Conservation (phyloP, 1,140 invertebrate species). For the Drosophila oshimai region DNA sequence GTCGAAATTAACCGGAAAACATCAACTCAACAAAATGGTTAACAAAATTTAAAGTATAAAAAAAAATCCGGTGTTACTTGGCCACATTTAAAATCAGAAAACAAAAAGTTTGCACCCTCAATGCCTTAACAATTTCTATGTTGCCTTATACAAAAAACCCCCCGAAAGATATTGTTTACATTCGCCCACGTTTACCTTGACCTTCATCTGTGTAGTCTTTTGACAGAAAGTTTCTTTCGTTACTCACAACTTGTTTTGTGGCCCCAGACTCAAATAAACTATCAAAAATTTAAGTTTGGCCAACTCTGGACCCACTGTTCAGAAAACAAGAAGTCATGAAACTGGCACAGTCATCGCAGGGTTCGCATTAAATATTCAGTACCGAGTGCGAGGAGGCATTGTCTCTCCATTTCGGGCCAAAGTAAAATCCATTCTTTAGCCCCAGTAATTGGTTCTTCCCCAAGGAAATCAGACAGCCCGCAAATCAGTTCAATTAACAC, state of each 20-base stretch:
- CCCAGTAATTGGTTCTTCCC: slow-evolving; percentile 49
- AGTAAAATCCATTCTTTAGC: slow-evolving; percentile 9
- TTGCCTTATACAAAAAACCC: neutral
- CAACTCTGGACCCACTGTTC: slow-evolving; percentile 6
- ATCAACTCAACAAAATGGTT: too few species aligned
- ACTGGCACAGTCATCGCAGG: neutral
- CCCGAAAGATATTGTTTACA: neutral
- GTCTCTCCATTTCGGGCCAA: slow-evolving; percentile 15
- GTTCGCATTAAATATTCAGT: slow-evolving; percentile 31
- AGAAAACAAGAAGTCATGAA: neutral
- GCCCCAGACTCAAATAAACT: neutral
- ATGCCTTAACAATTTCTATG: neutral
- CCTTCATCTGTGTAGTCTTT: neutral
- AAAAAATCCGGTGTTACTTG: too few species aligned
- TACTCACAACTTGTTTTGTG: neutral
- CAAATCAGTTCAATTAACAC: slow-evolving; percentile 58
- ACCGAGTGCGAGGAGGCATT: slow-evolving; percentile 17
- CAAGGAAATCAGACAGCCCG: slow-evolving; percentile 33
- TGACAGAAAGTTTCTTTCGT: slow-evolving; percentile 5
- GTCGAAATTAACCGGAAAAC: too few species aligned
- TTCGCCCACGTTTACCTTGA: slow-evolving; percentile 1
- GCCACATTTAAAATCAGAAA: too few species aligned
- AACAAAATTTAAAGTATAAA: too few species aligned
- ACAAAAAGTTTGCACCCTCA: neutral
- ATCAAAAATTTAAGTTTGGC: neutral